These are phyloP conservation scores for Dasyprocta punctata DNA, from an alignment of 2,113 vertebrate species.

Conservation along the genomic window DNA sequence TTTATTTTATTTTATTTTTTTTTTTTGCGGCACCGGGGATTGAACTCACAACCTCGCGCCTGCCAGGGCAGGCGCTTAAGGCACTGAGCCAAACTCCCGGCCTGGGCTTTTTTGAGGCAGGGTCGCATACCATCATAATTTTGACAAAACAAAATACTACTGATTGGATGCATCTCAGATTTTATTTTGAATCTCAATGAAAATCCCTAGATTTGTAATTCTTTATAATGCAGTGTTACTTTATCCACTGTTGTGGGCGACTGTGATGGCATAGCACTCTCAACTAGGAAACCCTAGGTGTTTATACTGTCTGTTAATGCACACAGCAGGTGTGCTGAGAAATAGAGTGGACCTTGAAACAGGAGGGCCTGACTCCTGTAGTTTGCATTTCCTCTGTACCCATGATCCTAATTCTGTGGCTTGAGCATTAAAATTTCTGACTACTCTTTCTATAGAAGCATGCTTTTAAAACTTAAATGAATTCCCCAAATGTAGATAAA, in stretches of 20 bases:
- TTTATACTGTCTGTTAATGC: background rate
- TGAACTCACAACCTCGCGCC: too few species aligned
- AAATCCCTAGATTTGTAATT: background rate
- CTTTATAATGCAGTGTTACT: background rate
- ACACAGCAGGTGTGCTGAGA: background rate
- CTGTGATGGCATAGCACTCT: fast-evolving
- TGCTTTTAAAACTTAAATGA: background rate
- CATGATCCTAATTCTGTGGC: background rate
- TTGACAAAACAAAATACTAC: background rate
- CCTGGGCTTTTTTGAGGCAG: too few species aligned
- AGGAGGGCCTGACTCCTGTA: too few species aligned
- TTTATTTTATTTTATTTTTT: too few species aligned
- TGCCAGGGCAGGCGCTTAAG: too few species aligned
- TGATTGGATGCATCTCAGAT: background rate
- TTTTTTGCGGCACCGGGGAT: too few species aligned
- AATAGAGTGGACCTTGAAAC: background rate
- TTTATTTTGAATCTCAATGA: background rate
- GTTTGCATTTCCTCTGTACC: background rate
- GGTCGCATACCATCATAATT: background rate
- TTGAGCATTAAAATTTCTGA: background rate
- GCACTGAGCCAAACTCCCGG: too few species aligned
- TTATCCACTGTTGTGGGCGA: background rate
- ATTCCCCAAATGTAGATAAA: background rate
- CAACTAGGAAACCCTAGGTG: background rate
- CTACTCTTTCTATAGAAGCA: background rate